Base-by-base conservation (phyloP, 2,888 invertebrate genomes). In the Melanargia galathea region DNA sequence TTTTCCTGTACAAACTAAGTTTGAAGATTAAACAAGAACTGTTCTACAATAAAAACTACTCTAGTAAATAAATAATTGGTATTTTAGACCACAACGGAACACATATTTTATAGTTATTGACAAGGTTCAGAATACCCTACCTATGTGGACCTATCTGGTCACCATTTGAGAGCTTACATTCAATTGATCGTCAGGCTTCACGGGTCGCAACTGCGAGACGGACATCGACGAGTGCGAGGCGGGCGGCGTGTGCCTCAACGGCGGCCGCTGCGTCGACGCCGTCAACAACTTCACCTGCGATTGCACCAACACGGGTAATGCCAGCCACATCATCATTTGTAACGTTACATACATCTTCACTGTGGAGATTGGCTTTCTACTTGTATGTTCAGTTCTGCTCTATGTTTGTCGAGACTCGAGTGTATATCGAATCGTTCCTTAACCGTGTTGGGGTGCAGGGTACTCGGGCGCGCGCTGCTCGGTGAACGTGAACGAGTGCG, bases 401-500 rank as follows among this genome's bases (percentile, higher is more conserved):
- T n/a, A 30, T 1, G 5, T 30, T 30, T 30, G 5, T 30, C 8
- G 6, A 8, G 30, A 30, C 7, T 30, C n/a, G n/a, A n/a, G n/a
- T n/a, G n/a, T n/a, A n/a, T n/a, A n/a, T n/a, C n/a, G n/a, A n/a
- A n/a, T n/a, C n/a, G n/a, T n/a, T n/a, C n/a, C n/a, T n/a, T n/a
- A n/a, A n/a, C n/a, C n/a, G n/a, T n/a, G n/a, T n/a, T n/a, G n/a
- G 7, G 0, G 16, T 20, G 45, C 71, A 87, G 96, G 96, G 1
- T 97, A 96, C 84, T 89, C 87, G 20, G 97, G 97, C 5, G 78
- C 90, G 10, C 92, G 94, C 10, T 97, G 97, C 82, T 95, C 96
- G 73, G 81, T 91, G 16, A 96, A 97, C 84, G 93, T 97, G 73
- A 94, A 97, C 86, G 97, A 97, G 85, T 97, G 97, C 81, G 75